phyloP scores from a whole-genome alignment of 2,888 invertebrate species.

The Eupithecia vulgata region DNA sequence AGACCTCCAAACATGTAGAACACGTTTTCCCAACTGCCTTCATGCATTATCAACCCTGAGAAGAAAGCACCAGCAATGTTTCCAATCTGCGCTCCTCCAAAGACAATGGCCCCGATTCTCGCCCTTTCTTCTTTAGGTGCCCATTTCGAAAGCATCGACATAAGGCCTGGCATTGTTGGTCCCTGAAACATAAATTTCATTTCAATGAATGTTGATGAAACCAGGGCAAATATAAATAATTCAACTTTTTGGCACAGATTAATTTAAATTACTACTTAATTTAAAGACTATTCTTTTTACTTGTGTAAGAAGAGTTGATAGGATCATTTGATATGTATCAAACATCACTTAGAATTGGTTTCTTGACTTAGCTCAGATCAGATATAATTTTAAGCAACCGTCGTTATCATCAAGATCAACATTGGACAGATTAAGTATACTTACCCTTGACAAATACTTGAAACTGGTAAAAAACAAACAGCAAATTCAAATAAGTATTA shows the following conservation, averaged over 20 bases:
- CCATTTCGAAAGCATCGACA: conserved; percentile 85
- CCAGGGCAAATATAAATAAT: neutral
- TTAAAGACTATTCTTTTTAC: neutral
- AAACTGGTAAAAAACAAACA: neutral
- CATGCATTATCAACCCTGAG: conserved; percentile 80
- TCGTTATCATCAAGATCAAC: neutral
- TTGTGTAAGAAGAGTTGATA: neutral
- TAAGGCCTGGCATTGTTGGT: conserved; percentile 86
- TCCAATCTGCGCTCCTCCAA: conserved; percentile 84
- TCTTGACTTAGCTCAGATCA: neutral
- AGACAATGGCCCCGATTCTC: conserved; percentile 83
- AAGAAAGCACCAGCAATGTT: conserved; percentile 81
- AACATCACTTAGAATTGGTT: neutral
- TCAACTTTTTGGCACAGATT: too few relatives aligned
- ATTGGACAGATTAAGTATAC: neutral
- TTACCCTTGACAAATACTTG: neutral
- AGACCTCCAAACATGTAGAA: conserved; percentile 84
- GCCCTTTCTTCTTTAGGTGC: conserved; percentile 84
- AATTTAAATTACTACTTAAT: too few relatives aligned
- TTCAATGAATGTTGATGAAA: neutral
- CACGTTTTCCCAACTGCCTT: conserved; percentile 82
- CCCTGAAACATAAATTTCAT: conserved; percentile 66
- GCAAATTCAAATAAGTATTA: conserved; percentile 10
- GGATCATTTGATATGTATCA: neutral
- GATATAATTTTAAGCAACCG: neutral